phyloP scores from a whole-genome alignment of 1,140 invertebrate species.

The Papilio xuthus region DNA sequence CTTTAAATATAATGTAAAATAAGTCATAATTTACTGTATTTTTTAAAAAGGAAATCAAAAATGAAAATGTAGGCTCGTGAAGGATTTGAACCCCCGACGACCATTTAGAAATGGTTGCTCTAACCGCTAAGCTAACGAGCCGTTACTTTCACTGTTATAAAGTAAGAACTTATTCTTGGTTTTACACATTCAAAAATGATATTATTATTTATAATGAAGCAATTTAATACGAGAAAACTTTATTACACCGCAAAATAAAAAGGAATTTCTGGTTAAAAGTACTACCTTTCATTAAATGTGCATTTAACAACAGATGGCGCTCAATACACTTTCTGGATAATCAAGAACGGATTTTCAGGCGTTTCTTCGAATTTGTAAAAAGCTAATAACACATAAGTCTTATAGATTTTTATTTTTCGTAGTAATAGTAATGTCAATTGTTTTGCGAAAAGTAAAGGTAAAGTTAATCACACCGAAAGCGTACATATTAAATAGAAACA shows the following conservation, averaged over 20 bases:
- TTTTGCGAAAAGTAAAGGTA: too few species aligned
- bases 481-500: too few species aligned
- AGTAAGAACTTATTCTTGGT: constrained; percentile 15
- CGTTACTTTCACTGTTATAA: constrained; percentile 29
- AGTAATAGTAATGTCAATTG: too few species aligned
- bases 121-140: not conserved
- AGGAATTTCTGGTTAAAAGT: not conserved
- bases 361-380: too few species aligned
- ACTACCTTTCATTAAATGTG: too few species aligned
- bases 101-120: not conserved
- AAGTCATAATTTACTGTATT: too few species aligned
- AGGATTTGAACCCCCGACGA: not conserved
- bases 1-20: too few species aligned
- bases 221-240: not conserved
- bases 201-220: not conserved
- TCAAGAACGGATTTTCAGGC: too few species aligned
- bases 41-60: too few species aligned
- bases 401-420: too few species aligned
- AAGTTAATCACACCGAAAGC: too few species aligned
- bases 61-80: not conserved
- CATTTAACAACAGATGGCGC: not conserved
- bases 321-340: not conserved
- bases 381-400: too few species aligned
- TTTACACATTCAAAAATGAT: not conserved
- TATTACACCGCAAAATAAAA: not conserved